Base-by-base conservation (phyloP, 2,797 vertebrate species). In the Oophaga sylvatica region DNA sequence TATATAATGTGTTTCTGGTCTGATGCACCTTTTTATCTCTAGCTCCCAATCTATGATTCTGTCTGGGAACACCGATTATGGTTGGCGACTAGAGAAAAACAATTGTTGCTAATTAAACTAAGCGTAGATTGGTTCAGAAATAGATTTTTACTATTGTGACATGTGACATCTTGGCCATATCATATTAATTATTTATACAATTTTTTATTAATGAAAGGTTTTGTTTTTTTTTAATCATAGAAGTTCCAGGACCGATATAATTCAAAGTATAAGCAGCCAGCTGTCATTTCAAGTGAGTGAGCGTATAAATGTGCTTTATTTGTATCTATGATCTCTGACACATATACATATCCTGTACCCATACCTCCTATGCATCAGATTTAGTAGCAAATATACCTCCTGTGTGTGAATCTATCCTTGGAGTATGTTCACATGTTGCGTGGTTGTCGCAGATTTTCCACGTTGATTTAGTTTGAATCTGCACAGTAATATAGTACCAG, bases 171-270 rank as follows among this genome's bases (percentile, higher is more conserved):
- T 31, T 35, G 45, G 73, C 45, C 5, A n/a, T 26, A 53, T n/a
- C 13, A 53, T 5, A 22, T 56, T 53, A 13, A 7, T 53, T 53
- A 53, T 9, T 48, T 53, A 4, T 0, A 56, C 13, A n/a, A 76
- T n/a, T 26, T 26, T 75, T 56, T 77, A 16, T 35, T 0, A 19
- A 71, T 53, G 6, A 16, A 59, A 56, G 29, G 0, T 15, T 29
- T n/a, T n/a, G 9, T 62, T 6, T 86, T 83, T 13, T 93, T 91
- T 67, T 93, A 92, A 92, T 89, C 91, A 84, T 94, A 98, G 97
- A 98, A 97, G 94, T 94, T 93, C 89, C 97, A 96, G 91, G 97
- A 98, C 90, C 97, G 95, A 91, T 95, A 94, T 90, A 90, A 92
- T 1, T 93, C 93, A 84, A 95, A 93, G 93, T 95, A 87, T 90